phyloP scores from a whole-genome alignment of 2,888 invertebrate species.

The Athripsodes cinereus region DNA sequence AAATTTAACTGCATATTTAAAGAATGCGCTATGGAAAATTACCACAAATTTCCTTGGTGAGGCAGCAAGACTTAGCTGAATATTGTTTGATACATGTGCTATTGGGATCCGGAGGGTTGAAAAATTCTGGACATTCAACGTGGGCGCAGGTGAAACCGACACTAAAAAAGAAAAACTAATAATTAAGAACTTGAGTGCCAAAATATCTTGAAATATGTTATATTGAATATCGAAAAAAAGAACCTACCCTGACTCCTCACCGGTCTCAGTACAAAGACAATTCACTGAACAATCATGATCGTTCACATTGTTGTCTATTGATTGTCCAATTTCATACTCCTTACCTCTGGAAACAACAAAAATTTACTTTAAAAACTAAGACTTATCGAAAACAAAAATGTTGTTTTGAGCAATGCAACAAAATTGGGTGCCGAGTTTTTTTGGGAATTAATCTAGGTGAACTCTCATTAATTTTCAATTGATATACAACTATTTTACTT shows the following conservation, averaged over 20 bases:
- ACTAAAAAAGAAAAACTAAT: slow-evolving; percentile 5
- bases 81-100: slow-evolving; percentile 21
- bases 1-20: too few relatives aligned
- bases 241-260: slow-evolving; percentile 11
- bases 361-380: too few relatives aligned
- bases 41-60: slow-evolving; percentile 25
- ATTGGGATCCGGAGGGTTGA: slow-evolving; percentile 5
- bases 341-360: slow-evolving; percentile 20
- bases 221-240: too few relatives aligned
- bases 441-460: too few relatives aligned
- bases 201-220: too few relatives aligned
- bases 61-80: slow-evolving; percentile 20
- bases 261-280: slow-evolving; percentile 16
- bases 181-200: too few relatives aligned
- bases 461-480: too few relatives aligned
- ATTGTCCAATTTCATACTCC: slow-evolving; percentile 12
- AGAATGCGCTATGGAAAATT: background rate
- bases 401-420: too few relatives aligned
- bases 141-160: slow-evolving; percentile 19
- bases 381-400: too few relatives aligned
- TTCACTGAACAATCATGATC: slow-evolving; percentile 22
- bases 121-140: slow-evolving; percentile 25
- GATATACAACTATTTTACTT: too few relatives aligned
- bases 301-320: slow-evolving; percentile 15
- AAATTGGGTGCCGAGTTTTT: too few relatives aligned